Conservation (phyloP, 1,140 invertebrate species). For the Bacillus rossius region DNA sequence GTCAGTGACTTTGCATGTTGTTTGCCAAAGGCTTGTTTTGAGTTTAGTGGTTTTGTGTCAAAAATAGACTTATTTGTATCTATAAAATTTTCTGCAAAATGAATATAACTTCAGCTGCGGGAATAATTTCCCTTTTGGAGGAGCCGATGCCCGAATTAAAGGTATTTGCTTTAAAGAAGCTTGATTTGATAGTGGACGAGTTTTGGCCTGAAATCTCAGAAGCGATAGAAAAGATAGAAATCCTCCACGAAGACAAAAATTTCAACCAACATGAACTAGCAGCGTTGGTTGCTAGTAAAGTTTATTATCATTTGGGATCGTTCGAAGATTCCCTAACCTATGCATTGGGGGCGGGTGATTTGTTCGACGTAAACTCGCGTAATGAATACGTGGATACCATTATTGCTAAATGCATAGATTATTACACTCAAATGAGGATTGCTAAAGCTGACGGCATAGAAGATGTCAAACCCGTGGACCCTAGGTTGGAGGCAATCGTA, state of each 20-base stretch:
- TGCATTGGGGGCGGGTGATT: constrained; percentile 85
- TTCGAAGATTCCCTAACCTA: constrained; percentile 95
- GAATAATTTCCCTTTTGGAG: constrained; percentile 92
- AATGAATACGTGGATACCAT: constrained; percentile 97
- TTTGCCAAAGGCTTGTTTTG: too few relatives aligned
- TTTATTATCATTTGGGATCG: constrained; percentile 95
- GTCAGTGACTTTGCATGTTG: too few relatives aligned
- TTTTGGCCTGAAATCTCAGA: constrained; percentile 99
- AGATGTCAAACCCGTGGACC: constrained; percentile 70
- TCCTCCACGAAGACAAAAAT: constrained; percentile 86
- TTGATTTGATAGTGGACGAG: constrained; percentile 92
- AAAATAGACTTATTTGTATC: too few relatives aligned
- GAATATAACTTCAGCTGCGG: constrained; percentile 50
- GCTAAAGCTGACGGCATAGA: constrained; percentile 55
- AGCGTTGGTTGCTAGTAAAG: constrained; percentile 96
- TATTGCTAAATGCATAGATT: constrained; percentile 93
- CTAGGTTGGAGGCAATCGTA: constrained; percentile 87
- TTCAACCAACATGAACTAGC: constrained; percentile 90
- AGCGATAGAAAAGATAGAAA: constrained; percentile 96
- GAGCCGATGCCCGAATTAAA: constrained; percentile 90
- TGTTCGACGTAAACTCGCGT: constrained; percentile 90
- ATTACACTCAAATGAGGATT: constrained; percentile 85
- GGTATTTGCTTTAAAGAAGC: constrained; percentile 84
- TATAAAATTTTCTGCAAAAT: too few relatives aligned
- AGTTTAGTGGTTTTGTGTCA: too few relatives aligned